A percentile compares a stretch with the other conserved stretches of the same genome.
These are phyloP conservation scores for Drosophila orosa DNA, from an alignment of 1,140 invertebrate species.

Conservation along the genomic window DNA sequence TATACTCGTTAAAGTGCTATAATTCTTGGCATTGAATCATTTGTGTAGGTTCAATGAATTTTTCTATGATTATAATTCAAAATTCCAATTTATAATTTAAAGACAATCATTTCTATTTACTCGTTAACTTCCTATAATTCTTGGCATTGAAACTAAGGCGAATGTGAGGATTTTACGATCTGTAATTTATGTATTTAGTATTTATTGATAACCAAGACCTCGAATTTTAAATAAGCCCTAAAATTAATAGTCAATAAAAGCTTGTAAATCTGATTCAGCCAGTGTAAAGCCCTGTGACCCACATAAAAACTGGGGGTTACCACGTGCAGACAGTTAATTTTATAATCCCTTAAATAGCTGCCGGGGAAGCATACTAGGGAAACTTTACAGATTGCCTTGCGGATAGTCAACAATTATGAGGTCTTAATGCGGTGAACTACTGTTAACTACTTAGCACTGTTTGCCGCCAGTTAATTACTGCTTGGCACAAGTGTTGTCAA, in stretches of 20 bases:
- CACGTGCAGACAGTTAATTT: background rate
- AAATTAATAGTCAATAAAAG: conserved; percentile 4
- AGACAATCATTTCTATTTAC: no score
- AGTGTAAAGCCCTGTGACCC: background rate
- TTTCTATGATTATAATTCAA: no score
- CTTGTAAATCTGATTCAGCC: background rate
- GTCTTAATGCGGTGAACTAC: conserved; percentile 1
- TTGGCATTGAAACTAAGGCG: background rate
- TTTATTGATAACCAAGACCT: background rate
- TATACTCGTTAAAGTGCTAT: background rate
- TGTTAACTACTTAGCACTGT: conserved; percentile 15
- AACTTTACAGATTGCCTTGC: conserved; percentile 11
- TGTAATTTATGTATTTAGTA: background rate
- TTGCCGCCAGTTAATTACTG: conserved; percentile 21
- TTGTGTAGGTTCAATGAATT: no score
- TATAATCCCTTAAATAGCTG: background rate
- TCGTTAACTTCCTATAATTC: background rate
- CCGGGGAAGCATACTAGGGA: background rate
- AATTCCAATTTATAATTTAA: no score
- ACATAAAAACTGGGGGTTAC: background rate
- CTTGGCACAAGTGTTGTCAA: conserved; percentile 5
- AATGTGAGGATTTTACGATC: background rate
- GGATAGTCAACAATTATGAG: conserved; percentile 1
- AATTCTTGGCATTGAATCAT: background rate
- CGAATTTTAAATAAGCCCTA: background rate